Base-by-base conservation (phyloP, 2,113 vertebrate species). In the Tiliqua scincoides region DNA sequence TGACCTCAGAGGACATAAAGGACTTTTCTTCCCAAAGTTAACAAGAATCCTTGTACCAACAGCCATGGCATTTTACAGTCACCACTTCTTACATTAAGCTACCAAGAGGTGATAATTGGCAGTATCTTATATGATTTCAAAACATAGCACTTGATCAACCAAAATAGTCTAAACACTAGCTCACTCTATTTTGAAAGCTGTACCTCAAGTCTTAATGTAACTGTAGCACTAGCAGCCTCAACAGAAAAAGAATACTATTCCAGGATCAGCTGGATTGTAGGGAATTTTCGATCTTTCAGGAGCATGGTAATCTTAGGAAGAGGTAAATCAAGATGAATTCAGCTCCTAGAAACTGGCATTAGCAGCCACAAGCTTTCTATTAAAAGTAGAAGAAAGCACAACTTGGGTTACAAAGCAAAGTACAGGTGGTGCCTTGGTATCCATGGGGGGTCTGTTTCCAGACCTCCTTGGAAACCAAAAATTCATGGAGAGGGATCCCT, bases 71-170 rank as follows among this genome's bases (percentile, higher is more conserved):
- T 87, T 75, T 85, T 77, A 40, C 7, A 59, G 27, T n/a, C 67
- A 23, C 0, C 0, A 35, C 4, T 35, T 84, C 72, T 83, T 54
- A 61, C 3, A 15, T 62, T 11, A 40, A 25, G 62, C 21, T 75
- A 81, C 25, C 67, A 30, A 82, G 57, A 76, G 61, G 79, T 3
- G 21, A 68, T 83, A 0, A 0, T 0, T 84, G 79, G 86, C 75
- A 84, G 72, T 32, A 62, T 84, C 82, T 65, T 84, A 87, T 15
- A 17, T 30, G 21, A 84, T 83, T 72, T 83, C 54, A 83, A 73
- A 83, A 72, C 81, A 72, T 2, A 72, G 76, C 1, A 17, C 25
- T 23, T 71, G 76, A 32, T 14, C 72, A 89, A 57, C 40, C 12
- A 86, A 87, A 74, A 1, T 0, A 35, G 84, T 79, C 84, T 81